Conservation (phyloP, 2,888 invertebrate genomes). For the Eupeodes luniger region DNA sequence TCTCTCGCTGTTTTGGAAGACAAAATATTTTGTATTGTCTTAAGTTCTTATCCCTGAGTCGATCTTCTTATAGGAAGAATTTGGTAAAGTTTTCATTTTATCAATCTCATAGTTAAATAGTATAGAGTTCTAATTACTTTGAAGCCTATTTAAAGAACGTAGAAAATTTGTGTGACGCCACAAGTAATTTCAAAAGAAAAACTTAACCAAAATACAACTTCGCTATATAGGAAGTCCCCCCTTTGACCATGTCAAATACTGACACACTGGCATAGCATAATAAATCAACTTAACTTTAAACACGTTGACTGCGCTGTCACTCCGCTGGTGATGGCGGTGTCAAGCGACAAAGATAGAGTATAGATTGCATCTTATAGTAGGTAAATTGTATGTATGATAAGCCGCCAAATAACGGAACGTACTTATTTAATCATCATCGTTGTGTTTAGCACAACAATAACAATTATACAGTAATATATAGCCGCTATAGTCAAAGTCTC, state of each 20-base stretch:
- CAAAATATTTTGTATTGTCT: too few relatives aligned
- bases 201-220: not conserved
- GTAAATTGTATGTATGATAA: constrained; percentile 10
- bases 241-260: not conserved
- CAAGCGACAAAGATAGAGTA: constrained; percentile 9
- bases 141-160: too few relatives aligned
- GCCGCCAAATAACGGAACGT: constrained; percentile 57
- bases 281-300: constrained; percentile 4
- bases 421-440: constrained; percentile 50
- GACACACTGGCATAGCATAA: constrained; percentile 27
- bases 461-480: too few relatives aligned
- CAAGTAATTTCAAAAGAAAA: too few relatives aligned
- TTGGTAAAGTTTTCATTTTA: too few relatives aligned
- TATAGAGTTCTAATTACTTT: too few relatives aligned
- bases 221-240: not conserved
- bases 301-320: not conserved
- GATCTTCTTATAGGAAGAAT: too few relatives aligned
- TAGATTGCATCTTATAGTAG: constrained; percentile 29
- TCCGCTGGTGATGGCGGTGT: not conserved
- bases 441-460: constrained; percentile 36
- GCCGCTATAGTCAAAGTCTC: constrained; percentile 5
- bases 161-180: too few relatives aligned
- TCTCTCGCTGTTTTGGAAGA: too few relatives aligned
- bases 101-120: too few relatives aligned
- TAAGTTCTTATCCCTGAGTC: too few relatives aligned